Evolutionary conservation across 2,797 vertebrate species (phyloP).

Genomic region (Pangasius sanitwongsei): DNA sequence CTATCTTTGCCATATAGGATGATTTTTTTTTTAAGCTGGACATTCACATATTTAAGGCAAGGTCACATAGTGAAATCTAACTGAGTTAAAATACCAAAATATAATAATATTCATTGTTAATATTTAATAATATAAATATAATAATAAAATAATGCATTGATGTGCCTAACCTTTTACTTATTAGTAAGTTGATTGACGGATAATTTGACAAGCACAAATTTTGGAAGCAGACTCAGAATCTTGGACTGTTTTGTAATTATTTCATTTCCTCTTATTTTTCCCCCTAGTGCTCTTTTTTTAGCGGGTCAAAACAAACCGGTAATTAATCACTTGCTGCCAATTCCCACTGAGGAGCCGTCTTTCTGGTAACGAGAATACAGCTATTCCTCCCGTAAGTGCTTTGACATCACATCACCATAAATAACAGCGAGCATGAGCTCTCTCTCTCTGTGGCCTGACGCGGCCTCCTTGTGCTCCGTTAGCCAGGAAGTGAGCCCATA

Average conservation of each 20-base stretch:
- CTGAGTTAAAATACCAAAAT: too few species aligned
- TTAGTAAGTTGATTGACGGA: too few species aligned
- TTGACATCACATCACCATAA: constrained; percentile 75
- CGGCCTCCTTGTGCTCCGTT: constrained; percentile 70
- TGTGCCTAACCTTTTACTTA: neutral
- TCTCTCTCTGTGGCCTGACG: constrained; percentile 71
- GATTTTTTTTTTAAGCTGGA: too few species aligned
- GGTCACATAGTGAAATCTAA: too few species aligned
- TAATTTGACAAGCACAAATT: neutral
- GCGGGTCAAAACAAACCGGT: constrained; percentile 19
- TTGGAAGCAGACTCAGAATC: neutral
- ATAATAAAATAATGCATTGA: too few species aligned
- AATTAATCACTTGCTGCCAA: constrained; percentile 41
- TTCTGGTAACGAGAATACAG: constrained; percentile 67
- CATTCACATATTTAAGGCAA: too few species aligned
- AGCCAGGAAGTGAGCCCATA: constrained; percentile 73
- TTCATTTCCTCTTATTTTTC: neutral
- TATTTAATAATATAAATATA: too few species aligned
- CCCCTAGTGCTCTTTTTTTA: neutral
- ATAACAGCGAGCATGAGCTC: constrained; percentile 71
- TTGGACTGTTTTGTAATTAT: neutral
- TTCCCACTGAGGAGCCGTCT: constrained; percentile 26
- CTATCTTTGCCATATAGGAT: neutral
- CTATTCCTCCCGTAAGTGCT: constrained; percentile 72
- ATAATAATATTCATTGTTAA: too few species aligned